Conservation (phyloP, 1,140 invertebrate species). For the Drosophila prosaltans region DNA sequence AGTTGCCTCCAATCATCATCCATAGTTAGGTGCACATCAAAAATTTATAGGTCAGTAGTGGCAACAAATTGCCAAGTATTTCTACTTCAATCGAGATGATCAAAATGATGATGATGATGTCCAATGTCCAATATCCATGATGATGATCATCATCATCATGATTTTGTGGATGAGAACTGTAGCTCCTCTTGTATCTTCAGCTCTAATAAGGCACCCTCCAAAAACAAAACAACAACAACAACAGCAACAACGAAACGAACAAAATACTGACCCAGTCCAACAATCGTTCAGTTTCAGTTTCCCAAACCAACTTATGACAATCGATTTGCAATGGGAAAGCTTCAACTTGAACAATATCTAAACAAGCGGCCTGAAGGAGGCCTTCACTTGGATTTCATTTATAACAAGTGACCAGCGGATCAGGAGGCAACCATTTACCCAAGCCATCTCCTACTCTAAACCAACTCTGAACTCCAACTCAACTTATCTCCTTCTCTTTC, state of each 20-base stretch:
- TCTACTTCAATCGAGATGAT: slow-evolving; percentile 24
- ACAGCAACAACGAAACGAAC: slow-evolving; percentile 24
- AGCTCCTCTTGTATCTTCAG: slow-evolving; percentile 34
- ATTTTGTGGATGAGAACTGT: neutral
- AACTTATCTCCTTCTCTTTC: slow-evolving; percentile 27
- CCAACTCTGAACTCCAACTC: slow-evolving; percentile 30
- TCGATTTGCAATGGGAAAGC: slow-evolving; percentile 78
- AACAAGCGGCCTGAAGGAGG: slow-evolving; percentile 62
- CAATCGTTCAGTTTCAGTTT: slow-evolving; percentile 49
- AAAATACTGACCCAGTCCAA: slow-evolving; percentile 54
- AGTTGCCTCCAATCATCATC: slow-evolving; percentile 45
- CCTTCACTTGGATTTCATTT: slow-evolving; percentile 63
- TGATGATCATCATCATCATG: slow-evolving; percentile 11
- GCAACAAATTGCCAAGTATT: slow-evolving; percentile 77
- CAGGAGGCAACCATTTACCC: slow-evolving; percentile 27
- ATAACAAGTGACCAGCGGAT: slow-evolving; percentile 68
- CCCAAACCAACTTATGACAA: slow-evolving; percentile 70
- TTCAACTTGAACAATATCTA: slow-evolving; percentile 12
- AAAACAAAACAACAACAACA: slow-evolving; percentile 4
- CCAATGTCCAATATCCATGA: slow-evolving; percentile 13
- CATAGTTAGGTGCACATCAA: slow-evolving; percentile 75
- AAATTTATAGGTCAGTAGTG: slow-evolving; percentile 83
- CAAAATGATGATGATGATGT: neutral
- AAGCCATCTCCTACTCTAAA: slow-evolving; percentile 16
- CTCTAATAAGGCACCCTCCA: slow-evolving; percentile 43